Conservation (phyloP, 2,888 invertebrate species). For the Alentia gelatinosa region DNA sequence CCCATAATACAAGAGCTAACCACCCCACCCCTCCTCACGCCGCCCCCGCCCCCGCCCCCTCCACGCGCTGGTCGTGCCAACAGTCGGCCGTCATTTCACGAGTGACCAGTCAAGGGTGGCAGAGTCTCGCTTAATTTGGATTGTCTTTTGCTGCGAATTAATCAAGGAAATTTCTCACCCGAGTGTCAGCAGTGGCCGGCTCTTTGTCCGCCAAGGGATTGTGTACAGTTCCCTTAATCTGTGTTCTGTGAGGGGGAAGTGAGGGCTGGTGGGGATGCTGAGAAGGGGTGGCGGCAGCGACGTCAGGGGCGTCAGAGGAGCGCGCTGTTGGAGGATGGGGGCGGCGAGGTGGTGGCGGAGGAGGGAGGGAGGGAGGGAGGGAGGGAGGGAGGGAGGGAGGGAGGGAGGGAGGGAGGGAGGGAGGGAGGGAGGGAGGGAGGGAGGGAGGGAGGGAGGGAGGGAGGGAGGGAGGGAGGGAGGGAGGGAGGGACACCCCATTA, state of each 20-base stretch:
- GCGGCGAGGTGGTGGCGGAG: neutral
- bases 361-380: neutral
- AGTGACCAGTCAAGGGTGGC: neutral
- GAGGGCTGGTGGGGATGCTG: neutral
- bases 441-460: neutral
- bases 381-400: neutral
- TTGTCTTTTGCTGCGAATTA: constrained; percentile 46
- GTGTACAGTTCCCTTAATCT: constrained; percentile 17
- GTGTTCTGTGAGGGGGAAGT: neutral
- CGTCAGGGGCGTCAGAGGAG: too few species aligned
- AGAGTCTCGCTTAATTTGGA: constrained; percentile 3
- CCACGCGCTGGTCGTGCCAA: neutral
- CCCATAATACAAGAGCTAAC: neutral
- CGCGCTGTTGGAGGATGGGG: too few species aligned
- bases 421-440: neutral
- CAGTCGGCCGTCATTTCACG: constrained; percentile 38
- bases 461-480: neutral
- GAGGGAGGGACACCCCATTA: neutral
- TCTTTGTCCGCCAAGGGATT: neutral
- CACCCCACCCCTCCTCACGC: neutral
- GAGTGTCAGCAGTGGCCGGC: neutral
- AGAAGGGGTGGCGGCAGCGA: constrained; percentile 1
- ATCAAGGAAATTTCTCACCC: constrained; percentile 23
- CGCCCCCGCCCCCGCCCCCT: neutral
- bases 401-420: neutral